Conservation (phyloP, 2,888 invertebrate genomes). For the Sisyra terminalis region DNA sequence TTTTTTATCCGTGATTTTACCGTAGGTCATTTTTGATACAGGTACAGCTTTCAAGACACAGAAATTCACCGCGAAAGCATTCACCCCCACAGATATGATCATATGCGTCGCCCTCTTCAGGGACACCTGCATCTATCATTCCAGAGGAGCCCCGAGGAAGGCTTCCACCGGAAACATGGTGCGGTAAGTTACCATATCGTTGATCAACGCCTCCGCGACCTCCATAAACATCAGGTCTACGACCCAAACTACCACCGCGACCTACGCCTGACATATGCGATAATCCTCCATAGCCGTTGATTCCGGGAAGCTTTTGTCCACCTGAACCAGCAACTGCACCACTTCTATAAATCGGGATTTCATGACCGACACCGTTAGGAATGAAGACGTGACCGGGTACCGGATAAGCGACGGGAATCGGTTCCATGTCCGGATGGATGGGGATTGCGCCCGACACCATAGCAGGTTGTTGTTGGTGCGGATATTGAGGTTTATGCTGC, state of each 20-base stretch:
- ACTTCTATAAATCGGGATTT: slow-evolving; percentile 6
- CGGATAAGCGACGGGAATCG: slow-evolving; percentile 5
- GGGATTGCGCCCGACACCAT: slow-evolving; percentile 4
- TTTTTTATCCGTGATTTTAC: slow-evolving; percentile 13
- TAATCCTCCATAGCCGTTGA: slow-evolving; percentile 18
- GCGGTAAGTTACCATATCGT: slow-evolving; percentile 9
- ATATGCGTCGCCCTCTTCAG: slow-evolving; percentile 19
- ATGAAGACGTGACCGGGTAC: slow-evolving; percentile 2
- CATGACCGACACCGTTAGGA: not conserved
- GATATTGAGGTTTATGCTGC: slow-evolving; percentile 11
- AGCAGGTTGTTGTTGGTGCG: slow-evolving; percentile 4
- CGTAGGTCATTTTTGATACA: slow-evolving; percentile 36
- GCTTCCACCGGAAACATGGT: slow-evolving; percentile 1
- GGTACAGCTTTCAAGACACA: slow-evolving; percentile 41
- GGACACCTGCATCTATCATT: slow-evolving; percentile 21
- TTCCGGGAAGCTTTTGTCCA: slow-evolving; percentile 13
- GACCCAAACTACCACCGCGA: slow-evolving; percentile 12
- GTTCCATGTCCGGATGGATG: slow-evolving; percentile 8
- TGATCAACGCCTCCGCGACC: slow-evolving; percentile 16
- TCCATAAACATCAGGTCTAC: slow-evolving; percentile 10
- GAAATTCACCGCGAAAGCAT: slow-evolving; percentile 32
- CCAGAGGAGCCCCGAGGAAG: slow-evolving; percentile 9
- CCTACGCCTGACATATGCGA: slow-evolving; percentile 20
- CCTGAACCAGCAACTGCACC: slow-evolving; percentile 7
- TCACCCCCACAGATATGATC: slow-evolving; percentile 23